Base-by-base conservation (phyloP, 1,140 invertebrate genomes). In the Pseudobourletiella spinata region DNA sequence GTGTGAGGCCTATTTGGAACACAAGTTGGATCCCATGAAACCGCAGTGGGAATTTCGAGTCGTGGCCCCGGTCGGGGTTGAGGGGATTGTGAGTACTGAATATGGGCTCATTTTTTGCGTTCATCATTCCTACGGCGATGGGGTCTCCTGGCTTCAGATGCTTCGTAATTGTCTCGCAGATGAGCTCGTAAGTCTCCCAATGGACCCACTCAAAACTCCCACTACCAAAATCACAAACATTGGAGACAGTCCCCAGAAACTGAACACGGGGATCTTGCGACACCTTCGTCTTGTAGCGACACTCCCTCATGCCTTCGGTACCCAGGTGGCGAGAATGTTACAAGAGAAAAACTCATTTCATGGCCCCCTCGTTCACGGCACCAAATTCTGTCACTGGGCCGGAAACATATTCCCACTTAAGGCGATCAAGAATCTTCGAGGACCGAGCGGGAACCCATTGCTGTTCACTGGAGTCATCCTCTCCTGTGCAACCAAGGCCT, bases 71-170 rank as follows among this genome's bases (percentile, higher is more conserved):
- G 18, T 55, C 14, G 50, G 50, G 6, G 50, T 22, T 11, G 50
- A 52, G 8, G 28, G 2, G 3, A 20, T n/a, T 8, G 3, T 3
- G n/a, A 55, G 11, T 6, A 35, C 29, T 4, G 59, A 61, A 16
- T 62, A 57, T 32, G 60, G 52, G 6, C 52, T 62, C 8, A 28
- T 62, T 11, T 62, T 62, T 44, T 46, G 48, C 20, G 57, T 66
- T 26, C 64, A 66, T 32, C 64, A 66, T 56, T 39, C 64, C 2
- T 66, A 66, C 30, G 64, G 64, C 16, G 64, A 66, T 55, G 64
- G 52, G 0, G 29, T 59, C 2, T 43, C 29, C 24, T 66, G 64
- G 64, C 22, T 66, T 2, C 59, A 66, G 59, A 66, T 66, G 64
- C 44, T 66, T n/a, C 30, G 59, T 16, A 26, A 59, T 24, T 60